Conservation (phyloP, 2,797 vertebrate genomes). For the Tragelaphus eurycerus region DNA sequence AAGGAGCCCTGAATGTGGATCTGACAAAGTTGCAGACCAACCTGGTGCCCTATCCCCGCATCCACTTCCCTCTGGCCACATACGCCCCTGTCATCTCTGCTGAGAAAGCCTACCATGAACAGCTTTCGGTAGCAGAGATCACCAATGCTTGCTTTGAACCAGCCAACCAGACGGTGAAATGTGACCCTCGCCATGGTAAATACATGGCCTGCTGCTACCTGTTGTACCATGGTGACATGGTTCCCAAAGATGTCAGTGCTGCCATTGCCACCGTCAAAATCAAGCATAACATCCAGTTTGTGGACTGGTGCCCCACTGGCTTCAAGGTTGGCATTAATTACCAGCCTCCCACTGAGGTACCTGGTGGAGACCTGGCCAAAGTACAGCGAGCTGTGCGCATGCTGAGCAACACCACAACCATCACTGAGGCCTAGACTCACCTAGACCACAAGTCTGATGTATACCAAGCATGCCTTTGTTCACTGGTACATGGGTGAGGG, state of each 20-base stretch:
- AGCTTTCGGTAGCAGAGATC: background rate
- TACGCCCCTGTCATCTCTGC: background rate
- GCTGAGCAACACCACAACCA: background rate
- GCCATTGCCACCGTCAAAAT: conserved; percentile 89
- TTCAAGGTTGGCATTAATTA: conserved; percentile 76
- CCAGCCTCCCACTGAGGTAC: background rate
- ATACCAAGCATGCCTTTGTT: conserved; percentile 91
- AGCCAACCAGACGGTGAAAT: background rate
- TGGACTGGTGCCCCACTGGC: conserved; percentile 91
- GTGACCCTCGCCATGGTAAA: background rate
- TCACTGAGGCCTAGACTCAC: conserved; percentile 61
- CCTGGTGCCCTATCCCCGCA: background rate
- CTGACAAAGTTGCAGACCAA: background rate
- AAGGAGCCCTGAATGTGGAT: background rate
- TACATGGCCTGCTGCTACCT: background rate
- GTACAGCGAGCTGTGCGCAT: background rate
- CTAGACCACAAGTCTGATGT: conserved; percentile 93
- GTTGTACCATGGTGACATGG: background rate
- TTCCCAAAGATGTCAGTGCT: conserved; percentile 87
- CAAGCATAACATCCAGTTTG: conserved; percentile 89
- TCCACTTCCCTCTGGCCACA: background rate
- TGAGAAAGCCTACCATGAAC: background rate
- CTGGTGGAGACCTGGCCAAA: background rate
- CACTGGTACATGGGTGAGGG: conserved; percentile 94
- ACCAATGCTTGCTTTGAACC: background rate